Base-by-base conservation (phyloP, 2,113 vertebrate genomes). In the Myotis brandtii region DNA sequence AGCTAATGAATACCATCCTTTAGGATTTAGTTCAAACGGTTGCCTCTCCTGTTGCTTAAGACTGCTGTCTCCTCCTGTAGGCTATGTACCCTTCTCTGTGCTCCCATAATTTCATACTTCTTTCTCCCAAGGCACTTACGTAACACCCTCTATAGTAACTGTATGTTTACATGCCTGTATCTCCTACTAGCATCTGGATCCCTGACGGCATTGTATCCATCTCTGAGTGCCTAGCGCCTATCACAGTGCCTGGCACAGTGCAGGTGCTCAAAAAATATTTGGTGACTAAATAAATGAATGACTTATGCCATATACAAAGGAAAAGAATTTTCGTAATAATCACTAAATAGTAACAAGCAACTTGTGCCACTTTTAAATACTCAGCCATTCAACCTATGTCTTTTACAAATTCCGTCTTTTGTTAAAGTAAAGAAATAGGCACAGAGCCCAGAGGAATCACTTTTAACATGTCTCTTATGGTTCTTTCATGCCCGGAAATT, bases 401-500 rank as follows among this genome's bases (percentile, higher is more conserved):
- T 94, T 94, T 96, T 92, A 93, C 93, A 95, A 97, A 88, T 80
- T 69, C 64, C 64, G 89, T 69, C n/a, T 93, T 95, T 94, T 91
- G 25, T 92, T 48, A 75, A 76, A 97, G 64, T 75, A 81, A 97
- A 96, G 40, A 96, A 96, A 97, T 75, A 95, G 90, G 86, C 86
- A 93, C 17, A 96, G 50, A 94, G 62, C 95, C 86, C 72, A 92
- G 90, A 72, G 96, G 27, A 95, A 97, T 97, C 95, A 97, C 95
- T 94, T 97, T 93, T 92, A 97, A 96, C 87, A 81, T 86, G 95
- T 43, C 89, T 97, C 43, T 77, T 80, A 79, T 5, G 3, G 43
- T 92, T 48, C 69, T 96, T 94, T 97, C 34, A 27, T 91, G 66
- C 91, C 93, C 89, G 87, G 95, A 97, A 98, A 98, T 84, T 64